phyloP scores from a whole-genome alignment of 2,888 invertebrate genomes.

The Ophion obscuratus region DNA sequence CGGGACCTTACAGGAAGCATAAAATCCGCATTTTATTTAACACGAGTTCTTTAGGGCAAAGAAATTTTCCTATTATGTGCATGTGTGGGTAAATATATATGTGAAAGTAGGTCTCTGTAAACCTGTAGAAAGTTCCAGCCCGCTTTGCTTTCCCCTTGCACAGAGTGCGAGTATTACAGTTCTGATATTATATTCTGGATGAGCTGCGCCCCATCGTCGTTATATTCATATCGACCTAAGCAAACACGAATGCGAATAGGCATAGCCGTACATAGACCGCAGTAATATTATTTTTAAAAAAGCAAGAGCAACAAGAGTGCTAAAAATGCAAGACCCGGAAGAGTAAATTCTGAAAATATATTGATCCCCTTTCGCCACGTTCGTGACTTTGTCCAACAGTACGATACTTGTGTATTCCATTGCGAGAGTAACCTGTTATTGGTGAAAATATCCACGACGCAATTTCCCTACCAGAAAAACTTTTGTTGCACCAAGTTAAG shows the following conservation, averaged over 20 bases:
- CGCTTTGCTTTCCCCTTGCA: constrained; percentile 1
- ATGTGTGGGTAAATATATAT: neutral
- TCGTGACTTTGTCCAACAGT: neutral
- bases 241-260: neutral
- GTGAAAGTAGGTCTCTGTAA: neutral
- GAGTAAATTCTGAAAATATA: neutral
- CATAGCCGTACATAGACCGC: neutral
- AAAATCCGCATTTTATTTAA: neutral
- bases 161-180: neutral
- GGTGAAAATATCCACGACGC: no score
- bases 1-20: no score
- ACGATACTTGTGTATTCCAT: neutral
- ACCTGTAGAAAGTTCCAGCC: neutral
- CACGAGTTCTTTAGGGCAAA: neutral
- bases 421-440: neutral
- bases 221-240: constrained; percentile 21
- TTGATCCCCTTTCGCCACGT: neutral
- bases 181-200: constrained; percentile 10
- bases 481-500: neutral
- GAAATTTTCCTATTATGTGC: neutral
- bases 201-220: neutral
- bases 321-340: neutral
- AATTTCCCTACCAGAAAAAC: no score
- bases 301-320: neutral
- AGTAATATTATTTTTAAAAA: neutral